Evolutionary conservation across 2,113 vertebrate genomes (phyloP).

Genomic region (Marcusenius ussheri): DNA sequence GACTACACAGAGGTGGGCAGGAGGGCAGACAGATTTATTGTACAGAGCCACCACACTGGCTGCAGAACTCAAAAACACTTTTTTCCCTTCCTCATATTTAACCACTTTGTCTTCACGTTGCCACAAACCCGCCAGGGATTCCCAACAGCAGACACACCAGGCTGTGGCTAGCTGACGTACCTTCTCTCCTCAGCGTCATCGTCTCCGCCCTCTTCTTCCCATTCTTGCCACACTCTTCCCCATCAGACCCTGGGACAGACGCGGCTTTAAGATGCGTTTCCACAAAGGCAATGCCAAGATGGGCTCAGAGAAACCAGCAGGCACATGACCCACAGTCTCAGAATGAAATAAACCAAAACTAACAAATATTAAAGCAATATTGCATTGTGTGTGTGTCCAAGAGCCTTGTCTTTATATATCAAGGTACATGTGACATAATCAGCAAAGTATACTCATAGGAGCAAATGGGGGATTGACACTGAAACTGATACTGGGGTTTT

Average conservation of each 20-base stretch:
- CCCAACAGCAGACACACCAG: neutral
- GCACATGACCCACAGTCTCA: neutral
- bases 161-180: conserved; percentile 45
- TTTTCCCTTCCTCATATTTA: neutral
- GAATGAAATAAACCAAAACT: neutral
- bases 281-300: neutral
- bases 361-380: neutral
- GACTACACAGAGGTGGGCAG: neutral
- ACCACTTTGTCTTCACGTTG: neutral
- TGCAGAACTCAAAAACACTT: neutral
- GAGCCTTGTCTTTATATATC: neutral
- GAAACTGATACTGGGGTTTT: neutral
- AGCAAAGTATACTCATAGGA: neutral
- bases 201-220: conserved; percentile 74
- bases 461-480: neutral
- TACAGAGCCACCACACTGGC: neutral
- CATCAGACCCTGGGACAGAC: conserved; percentile 60
- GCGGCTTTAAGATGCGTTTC: neutral
- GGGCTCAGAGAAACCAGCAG: neutral
- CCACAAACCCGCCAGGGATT: neutral
- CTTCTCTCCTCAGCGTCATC: conserved; percentile 90
- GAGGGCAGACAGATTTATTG: neutral
- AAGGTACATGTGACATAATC: neutral
- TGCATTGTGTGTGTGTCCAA: neutral
- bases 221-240: conserved; percentile 76